These are phyloP conservation scores for Arge pagana DNA, from an alignment of 2,888 invertebrate genomes.

Conservation along the genomic window DNA sequence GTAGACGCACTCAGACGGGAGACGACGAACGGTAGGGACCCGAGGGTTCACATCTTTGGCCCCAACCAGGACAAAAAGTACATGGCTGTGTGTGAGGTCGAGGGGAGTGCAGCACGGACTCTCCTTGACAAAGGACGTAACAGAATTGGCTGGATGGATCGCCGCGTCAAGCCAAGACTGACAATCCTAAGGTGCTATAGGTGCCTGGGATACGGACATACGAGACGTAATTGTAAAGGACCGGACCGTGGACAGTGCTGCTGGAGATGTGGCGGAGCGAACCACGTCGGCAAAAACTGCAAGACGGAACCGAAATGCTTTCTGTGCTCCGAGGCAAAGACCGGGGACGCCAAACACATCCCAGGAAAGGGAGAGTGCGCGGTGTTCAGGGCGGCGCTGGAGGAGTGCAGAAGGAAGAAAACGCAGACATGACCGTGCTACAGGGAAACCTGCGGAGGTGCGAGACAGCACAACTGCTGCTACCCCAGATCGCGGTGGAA, in stretches of 20 bases:
- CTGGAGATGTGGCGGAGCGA: too few species aligned
- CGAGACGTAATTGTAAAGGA: too few species aligned
- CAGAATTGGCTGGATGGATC: too few species aligned
- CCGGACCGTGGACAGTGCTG: too few species aligned
- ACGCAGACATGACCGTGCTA: constrained; percentile 25
- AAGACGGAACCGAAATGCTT: too few species aligned
- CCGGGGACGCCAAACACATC: too few species aligned
- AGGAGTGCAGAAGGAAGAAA: neutral
- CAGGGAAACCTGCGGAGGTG: constrained; percentile 29
- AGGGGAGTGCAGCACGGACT: neutral
- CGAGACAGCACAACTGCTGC: constrained; percentile 21
- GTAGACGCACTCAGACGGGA: neutral
- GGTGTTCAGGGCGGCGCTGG: constrained; percentile 9
- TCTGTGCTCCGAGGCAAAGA: too few species aligned
- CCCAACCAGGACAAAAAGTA: too few species aligned
- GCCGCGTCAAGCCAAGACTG: too few species aligned
- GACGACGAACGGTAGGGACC: neutral
- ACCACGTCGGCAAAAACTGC: too few species aligned
- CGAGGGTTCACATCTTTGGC: neutral
- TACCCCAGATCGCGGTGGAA: constrained; percentile 21
- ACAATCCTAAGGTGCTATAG: too few species aligned
- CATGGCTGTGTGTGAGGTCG: neutral
- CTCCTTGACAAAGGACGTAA: neutral
- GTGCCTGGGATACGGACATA: too few species aligned
- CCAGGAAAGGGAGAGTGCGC: neutral